Base-by-base conservation (phyloP, 2,113 vertebrate genomes). In the Semicossyphus pulcher region DNA sequence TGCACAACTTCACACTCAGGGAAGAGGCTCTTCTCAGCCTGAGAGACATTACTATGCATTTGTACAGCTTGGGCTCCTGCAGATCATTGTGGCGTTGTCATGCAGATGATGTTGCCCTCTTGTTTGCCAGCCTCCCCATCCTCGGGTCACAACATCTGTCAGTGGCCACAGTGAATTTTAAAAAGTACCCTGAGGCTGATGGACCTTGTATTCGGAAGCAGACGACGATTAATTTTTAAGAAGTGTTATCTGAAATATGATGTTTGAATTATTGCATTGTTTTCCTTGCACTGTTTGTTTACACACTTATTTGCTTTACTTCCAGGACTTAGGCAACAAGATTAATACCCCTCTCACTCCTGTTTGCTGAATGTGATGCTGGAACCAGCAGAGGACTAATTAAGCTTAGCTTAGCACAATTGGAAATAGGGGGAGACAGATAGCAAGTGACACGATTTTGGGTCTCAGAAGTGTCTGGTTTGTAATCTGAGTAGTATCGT, bases 81-180 rank as follows among this genome's bases (percentile, higher is more conserved):
- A 82, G 70, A 78, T 84, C 58, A 79, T 45, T 79, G 59, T 76
- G 72, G 10, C 2, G 84, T 91, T 88, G 58, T 86, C 88, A 91
- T 91, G 86, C 84, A 45, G 67, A 91, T 60, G 78, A 71, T 54
- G 59, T 57, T 56, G 83, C 78, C 70, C 69, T 80, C 66, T 65
- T 76, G 74, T 88, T 86, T 83, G 76, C 58, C 56, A 34, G 37
- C 59, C 68, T 78, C 42, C 28, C 48, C 36, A 39, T 69, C 44
- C 64, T 62, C 14, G 32, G 74, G 74, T 82, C 81, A 45, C 32
- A 70, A 73, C 57, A 86, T 72, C 80, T 81, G 67, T 56, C 61
- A 31, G 64, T 1, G 14, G 51, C 47, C n/a, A 23, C 14, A 3
- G 21, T 76, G 79, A 85, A 87, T 87, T 83, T 86, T 71, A 78